Base-by-base conservation (phyloP, 2,113 vertebrate species). In the Suncus etruscus region DNA sequence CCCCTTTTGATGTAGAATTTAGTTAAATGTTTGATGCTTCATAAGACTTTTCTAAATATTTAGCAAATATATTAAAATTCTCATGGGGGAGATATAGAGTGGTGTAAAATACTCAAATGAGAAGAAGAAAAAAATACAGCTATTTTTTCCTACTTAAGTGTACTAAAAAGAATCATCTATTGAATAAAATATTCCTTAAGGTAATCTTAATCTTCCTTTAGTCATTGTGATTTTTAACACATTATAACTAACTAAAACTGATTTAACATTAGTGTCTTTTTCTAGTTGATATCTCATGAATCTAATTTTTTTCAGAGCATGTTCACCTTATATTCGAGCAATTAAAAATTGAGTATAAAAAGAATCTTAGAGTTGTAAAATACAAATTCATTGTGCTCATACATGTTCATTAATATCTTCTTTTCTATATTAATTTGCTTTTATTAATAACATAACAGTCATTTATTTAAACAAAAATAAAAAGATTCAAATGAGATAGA, bases 291-390 rank as follows among this genome's bases (percentile, higher is more conserved):
- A 86, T 48, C 31, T 95, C 65, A 88, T 77, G 45, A 95, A 95
- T 91, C 95, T 78, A 85, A 84, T 45, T 51, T 16, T 16, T 77
- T 32, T 63, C 51, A 86, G 31, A 7, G 4, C 79, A 5, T 4
- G 2, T 1, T 87, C 24, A 87, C 79, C 72, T 94, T 87, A 85
- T 68, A 54, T 11, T 93, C n/a, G 75, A 86, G 25, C 91, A 93
- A 88, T 95, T 85, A 91, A 94, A 86, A 93, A 39, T 27, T 81
- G 29, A 89, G 32, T 74, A 84, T 77, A 70, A 91, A 94, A 85
- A 14, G 15, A 86, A 12, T 85, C 14, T 51, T 83, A 73, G n/a
- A 75, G 87, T 91, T 95, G 66, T 84, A 92, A 93, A 88, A 90
- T 0, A 0, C 16, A 32, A 47, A 15, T 88, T 20, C 69, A 68